Percentiles rank a stretch among this genome's conserved stretches.
phyloP scores from a whole-genome alignment of 2,113 vertebrate genomes.

The Myanophis thanlyinensis region DNA sequence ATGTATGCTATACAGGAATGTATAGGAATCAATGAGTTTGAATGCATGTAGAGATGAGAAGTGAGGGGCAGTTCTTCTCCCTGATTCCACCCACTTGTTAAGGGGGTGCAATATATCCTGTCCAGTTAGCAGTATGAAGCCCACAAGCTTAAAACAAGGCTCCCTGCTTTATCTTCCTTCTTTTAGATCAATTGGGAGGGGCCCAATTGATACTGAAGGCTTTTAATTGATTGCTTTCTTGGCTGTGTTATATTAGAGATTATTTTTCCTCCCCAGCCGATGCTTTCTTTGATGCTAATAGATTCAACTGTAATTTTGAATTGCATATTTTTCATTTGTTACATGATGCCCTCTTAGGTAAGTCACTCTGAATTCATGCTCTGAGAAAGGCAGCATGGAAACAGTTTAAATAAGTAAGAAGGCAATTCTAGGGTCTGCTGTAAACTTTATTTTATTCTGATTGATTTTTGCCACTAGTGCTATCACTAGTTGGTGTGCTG shows the following conservation, averaged over 20 bases:
- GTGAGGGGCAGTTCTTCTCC: neutral
- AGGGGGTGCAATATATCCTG: neutral
- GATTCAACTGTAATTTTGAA: neutral
- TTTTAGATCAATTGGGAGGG: neutral
- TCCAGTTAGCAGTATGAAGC: neutral
- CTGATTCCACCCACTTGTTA: neutral
- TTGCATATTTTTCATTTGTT: neutral
- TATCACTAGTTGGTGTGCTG: neutral
- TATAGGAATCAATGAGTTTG: neutral
- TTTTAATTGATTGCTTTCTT: slow-evolving; percentile 2
- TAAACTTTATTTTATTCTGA: neutral
- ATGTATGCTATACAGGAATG: neutral
- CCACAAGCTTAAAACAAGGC: neutral
- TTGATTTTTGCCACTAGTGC: neutral
- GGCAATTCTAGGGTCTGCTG: neutral
- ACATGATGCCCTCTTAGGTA: neutral
- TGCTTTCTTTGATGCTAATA: neutral
- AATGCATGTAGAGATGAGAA: neutral
- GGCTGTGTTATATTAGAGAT: neutral
- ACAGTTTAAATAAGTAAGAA: neutral
- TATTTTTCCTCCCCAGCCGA: neutral
- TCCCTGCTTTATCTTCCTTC: neutral
- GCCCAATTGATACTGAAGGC: neutral
- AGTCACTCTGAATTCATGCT: neutral
- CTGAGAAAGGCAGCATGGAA: neutral